Conservation (phyloP, 2,113 vertebrate species). For the Baryphthengus martii region DNA sequence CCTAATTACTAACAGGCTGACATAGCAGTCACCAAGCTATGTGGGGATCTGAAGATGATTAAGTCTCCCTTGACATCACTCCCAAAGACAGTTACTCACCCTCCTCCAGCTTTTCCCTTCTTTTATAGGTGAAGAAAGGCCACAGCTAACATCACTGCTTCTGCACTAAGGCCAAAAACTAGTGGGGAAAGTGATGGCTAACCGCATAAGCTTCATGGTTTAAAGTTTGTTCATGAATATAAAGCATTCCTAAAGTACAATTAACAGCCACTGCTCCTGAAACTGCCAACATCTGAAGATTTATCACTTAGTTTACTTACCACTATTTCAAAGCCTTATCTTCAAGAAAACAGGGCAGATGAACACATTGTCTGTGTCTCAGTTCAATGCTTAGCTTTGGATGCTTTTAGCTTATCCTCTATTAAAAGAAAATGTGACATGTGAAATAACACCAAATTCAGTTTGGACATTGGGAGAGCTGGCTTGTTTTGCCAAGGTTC, state of each 20-base stretch:
- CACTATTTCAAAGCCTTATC: constrained; percentile 34
- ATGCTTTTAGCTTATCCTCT: background rate
- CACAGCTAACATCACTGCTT: constrained; percentile 1
- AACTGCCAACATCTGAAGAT: background rate
- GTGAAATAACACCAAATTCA: background rate
- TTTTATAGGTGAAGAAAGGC: constrained; percentile 41
- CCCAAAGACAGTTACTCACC: background rate
- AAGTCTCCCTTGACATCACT: constrained; percentile 24
- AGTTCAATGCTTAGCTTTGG: background rate
- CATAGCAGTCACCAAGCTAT: background rate
- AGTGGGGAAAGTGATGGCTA: constrained; percentile 26
- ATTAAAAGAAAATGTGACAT: background rate
- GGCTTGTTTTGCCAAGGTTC: background rate
- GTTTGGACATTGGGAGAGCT: background rate
- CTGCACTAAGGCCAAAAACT: constrained; percentile 14
- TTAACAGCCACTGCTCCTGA: background rate
- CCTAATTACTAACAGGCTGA: constrained; percentile 46
- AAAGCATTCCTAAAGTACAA: background rate
- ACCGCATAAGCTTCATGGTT: background rate
- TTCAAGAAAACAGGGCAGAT: constrained; percentile 6
- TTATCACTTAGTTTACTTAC: background rate
- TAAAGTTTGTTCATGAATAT: background rate
- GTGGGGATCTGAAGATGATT: constrained; percentile 54
- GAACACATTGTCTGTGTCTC: background rate
- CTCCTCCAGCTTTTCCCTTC: background rate